Evolutionary conservation across 2,113 vertebrate species (phyloP).

Genomic region (Chamaetylas fuelleborni): DNA sequence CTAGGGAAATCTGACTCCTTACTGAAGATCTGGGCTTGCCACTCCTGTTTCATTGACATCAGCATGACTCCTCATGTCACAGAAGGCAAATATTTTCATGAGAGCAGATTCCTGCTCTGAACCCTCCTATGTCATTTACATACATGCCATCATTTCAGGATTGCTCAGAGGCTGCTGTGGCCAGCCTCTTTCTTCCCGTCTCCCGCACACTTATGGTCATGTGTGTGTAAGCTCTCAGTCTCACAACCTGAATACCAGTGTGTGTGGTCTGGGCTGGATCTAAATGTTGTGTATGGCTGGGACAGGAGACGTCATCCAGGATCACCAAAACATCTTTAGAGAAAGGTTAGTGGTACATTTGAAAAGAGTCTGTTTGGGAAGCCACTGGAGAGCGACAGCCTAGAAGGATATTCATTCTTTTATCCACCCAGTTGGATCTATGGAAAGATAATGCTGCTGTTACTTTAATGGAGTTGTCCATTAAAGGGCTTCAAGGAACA

Average conservation of each 20-base stretch:
- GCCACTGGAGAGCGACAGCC: accelerated
- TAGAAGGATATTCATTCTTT: neutral
- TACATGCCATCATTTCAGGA: neutral
- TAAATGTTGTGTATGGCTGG: neutral
- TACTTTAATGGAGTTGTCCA: neutral
- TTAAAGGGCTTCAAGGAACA: neutral
- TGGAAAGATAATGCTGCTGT: accelerated
- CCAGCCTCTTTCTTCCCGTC: neutral
- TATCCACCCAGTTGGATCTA: neutral
- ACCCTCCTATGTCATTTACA: neutral
- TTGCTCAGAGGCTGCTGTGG: conserved; percentile 9
- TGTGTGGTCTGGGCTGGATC: neutral
- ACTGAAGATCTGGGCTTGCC: neutral
- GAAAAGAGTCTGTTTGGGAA: neutral
- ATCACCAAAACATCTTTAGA: neutral
- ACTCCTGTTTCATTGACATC: conserved; percentile 41
- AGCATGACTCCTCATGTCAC: conserved; percentile 17
- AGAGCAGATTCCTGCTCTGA: conserved; percentile 24
- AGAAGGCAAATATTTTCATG: conserved; percentile 40
- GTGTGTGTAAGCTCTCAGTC: neutral
- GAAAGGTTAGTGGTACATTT: neutral
- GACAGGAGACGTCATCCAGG: neutral
- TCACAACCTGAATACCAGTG: neutral
- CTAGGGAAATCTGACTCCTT: conserved; percentile 5
- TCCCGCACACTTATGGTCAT: neutral